Evolutionary conservation across 2,797 vertebrate species (phyloP).

Genomic region (Urosaurus nigricauda): DNA sequence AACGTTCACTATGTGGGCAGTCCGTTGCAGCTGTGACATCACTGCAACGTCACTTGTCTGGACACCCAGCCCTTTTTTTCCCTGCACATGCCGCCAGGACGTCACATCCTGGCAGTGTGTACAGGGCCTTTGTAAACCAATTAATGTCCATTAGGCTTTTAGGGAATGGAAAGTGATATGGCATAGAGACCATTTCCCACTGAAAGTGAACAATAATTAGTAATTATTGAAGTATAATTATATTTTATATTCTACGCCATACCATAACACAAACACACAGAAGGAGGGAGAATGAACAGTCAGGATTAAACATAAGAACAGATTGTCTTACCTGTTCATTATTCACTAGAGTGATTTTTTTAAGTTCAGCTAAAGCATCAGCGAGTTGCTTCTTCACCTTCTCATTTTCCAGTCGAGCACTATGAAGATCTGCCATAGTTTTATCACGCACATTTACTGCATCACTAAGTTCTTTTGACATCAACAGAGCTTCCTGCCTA

Average conservation of each 20-base stretch:
- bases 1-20: no score
- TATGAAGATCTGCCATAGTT: constrained; percentile 95
- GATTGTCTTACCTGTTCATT: constrained; percentile 78
- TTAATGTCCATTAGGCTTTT: background rate
- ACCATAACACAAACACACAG: no score
- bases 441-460: constrained; percentile 92
- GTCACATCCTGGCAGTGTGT: no score
- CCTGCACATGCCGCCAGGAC: no score
- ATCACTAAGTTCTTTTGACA: constrained; percentile 93
- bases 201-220: background rate
- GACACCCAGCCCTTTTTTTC: no score
- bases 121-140: background rate
- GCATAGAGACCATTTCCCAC: background rate
- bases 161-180: background rate
- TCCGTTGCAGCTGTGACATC: no score
- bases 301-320: background rate
- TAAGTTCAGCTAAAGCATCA: constrained; percentile 85
- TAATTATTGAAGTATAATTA: background rate
- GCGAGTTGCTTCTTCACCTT: constrained; percentile 87
- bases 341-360: constrained; percentile 79
- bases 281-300: no score
- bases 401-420: constrained; percentile 89
- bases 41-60: no score
- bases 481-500: constrained; percentile 89
- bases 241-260: background rate